These are phyloP conservation scores for Bhutanitis thaidina DNA, from an alignment of 2,888 invertebrate species.

Conservation along the genomic window DNA sequence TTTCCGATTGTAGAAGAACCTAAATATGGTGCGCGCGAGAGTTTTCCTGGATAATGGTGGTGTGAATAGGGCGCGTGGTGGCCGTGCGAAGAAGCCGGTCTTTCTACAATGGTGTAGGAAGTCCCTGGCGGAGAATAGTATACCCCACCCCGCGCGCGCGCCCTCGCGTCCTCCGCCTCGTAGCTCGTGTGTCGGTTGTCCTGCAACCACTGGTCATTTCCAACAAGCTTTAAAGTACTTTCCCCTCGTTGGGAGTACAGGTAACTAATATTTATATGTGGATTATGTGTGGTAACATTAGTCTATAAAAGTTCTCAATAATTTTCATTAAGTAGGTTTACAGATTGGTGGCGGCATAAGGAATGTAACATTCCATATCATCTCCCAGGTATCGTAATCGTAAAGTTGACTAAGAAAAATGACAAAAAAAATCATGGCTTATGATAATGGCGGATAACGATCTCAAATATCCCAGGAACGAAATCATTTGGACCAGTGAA, in stretches of 20 bases:
- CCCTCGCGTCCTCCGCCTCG: constrained; percentile 71
- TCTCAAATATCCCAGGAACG: too few species aligned
- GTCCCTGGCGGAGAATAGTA: constrained; percentile 95
- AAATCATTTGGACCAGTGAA: too few species aligned
- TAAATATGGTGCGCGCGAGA: constrained; percentile 83
- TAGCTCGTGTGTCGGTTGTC: constrained; percentile 73
- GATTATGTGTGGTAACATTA: too few species aligned
- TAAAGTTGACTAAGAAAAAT: too few species aligned
- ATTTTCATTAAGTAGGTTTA: too few species aligned
- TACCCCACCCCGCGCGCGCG: constrained; percentile 83
- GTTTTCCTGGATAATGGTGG: constrained; percentile 75
- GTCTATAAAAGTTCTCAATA: too few species aligned
- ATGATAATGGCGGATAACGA: too few species aligned
- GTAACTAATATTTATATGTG: too few species aligned
- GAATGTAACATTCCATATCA: too few species aligned
- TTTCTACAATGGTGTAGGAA: constrained; percentile 92
- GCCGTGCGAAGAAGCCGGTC: constrained; percentile 86
- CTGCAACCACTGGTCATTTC: constrained; percentile 59
- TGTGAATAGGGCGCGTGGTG: constrained; percentile 82
- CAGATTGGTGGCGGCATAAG: too few species aligned
- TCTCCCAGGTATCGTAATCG: too few species aligned
- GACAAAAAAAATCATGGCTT: too few species aligned
- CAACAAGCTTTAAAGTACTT: constrained; percentile 24
- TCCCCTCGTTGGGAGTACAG: neutral
- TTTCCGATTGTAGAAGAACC: constrained; percentile 83